Evolutionary conservation across 2,113 vertebrate species (phyloP).

Genomic region (Engraulis encrasicolus): DNA sequence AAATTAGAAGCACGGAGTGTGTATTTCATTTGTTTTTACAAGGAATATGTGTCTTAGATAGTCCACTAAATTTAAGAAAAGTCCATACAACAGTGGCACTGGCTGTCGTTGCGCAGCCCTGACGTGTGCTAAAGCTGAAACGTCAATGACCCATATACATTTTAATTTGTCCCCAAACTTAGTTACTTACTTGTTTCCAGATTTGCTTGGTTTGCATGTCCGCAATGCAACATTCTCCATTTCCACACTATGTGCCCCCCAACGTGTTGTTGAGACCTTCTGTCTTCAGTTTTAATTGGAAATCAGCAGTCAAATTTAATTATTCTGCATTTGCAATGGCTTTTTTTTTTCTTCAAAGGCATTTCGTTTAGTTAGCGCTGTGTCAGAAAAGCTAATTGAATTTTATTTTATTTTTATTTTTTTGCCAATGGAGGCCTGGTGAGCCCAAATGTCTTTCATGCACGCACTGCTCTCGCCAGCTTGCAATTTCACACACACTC

Average conservation of each 20-base stretch:
- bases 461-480: neutral
- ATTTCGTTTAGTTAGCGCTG: conserved; percentile 2
- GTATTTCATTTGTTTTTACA: too few species aligned
- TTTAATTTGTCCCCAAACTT: conserved; percentile 17
- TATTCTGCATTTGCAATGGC: neutral
- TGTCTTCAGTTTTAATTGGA: neutral
- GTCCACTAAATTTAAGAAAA: too few species aligned
- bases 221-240: neutral
- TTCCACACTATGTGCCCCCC: neutral
- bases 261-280: neutral
- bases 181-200: conserved; percentile 25
- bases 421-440: neutral
- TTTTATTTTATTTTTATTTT: too few species aligned
- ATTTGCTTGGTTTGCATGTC: neutral
- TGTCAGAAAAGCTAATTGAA: conserved; percentile 22
- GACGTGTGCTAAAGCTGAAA: too few species aligned
- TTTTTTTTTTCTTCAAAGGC: too few species aligned
- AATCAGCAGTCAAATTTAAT: conserved; percentile 10
- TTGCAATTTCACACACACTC: neutral
- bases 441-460: neutral
- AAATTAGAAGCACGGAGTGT: too few species aligned
- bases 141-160: too few species aligned
- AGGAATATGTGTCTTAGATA: too few species aligned
- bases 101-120: too few species aligned
- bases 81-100: too few species aligned